These are phyloP conservation scores for Phymatocera aterrima DNA, from an alignment of 2,888 invertebrate species.

Conservation along the genomic window DNA sequence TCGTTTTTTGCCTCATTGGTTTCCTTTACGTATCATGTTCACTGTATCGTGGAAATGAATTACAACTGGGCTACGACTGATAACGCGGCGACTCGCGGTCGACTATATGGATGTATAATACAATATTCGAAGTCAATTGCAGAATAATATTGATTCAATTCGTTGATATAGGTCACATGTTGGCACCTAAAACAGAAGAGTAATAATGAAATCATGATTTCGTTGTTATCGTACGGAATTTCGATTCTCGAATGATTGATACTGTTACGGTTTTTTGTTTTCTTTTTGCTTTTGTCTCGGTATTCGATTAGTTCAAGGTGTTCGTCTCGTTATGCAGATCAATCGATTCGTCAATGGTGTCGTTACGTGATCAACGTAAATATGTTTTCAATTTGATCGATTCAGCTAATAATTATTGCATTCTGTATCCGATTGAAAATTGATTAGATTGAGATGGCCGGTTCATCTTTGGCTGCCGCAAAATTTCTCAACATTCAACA, in stretches of 20 bases:
- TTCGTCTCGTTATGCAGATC: too few species aligned
- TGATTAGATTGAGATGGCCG: slow-evolving; percentile 27
- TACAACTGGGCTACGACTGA: not conserved
- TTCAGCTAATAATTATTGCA: not conserved
- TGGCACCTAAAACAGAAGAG: too few species aligned
- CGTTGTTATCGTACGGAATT: too few species aligned
- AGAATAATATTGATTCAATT: too few species aligned
- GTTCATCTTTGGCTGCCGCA: slow-evolving; percentile 35
- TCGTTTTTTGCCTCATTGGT: not conserved
- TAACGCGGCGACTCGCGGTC: not conserved
- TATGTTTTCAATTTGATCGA: not conserved
- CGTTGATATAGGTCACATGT: too few species aligned
- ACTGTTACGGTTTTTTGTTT: not conserved
- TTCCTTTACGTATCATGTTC: not conserved
- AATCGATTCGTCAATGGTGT: not conserved
- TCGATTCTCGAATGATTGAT: too few species aligned
- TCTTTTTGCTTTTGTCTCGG: too few species aligned
- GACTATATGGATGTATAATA: too few species aligned
- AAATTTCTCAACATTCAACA: slow-evolving; percentile 74
- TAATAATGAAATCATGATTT: too few species aligned
- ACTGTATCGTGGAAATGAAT: not conserved
- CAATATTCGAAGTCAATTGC: too few species aligned
- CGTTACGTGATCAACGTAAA: too few species aligned
- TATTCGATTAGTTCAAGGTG: not conserved
- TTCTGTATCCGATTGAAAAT: not conserved